Evolutionary conservation across 2,797 vertebrate species (phyloP), one percentile per base, ranked within the genome.

Genomic region (Myoxocephalus aenaeus): DNA sequence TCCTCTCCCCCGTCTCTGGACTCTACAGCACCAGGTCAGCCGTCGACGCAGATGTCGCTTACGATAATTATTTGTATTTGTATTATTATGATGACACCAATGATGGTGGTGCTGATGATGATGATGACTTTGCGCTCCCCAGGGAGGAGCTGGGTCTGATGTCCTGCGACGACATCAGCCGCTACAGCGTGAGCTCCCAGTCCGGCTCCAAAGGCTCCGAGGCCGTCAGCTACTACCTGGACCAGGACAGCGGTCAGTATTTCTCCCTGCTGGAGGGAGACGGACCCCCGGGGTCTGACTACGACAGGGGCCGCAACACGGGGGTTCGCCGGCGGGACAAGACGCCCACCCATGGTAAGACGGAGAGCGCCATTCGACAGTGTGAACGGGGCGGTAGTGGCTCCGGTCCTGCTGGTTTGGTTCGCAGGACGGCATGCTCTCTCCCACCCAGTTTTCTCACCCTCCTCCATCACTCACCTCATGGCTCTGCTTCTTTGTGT

Each of bases 151-250:
- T 97, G 70, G 96, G 96, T 66, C 90, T 97, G 18, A 94, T 97
- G 94, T 96, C 96, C n/a, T 97, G 96, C 1, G 96, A 97, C 17
- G 97, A 98, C 86, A 96, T 97, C 89, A 96, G 94, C 87, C 96
- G 97, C 79, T 98, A 97, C 83, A 96, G 94, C 5, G 90, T 96
- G 70, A 92, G 94, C 63, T 96, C 93, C 65, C 93, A 96, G 86
- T 87, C 96, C 0, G 95, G 93, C 53, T 96, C 97, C 69, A 97
- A 97, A 83, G 95, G 96, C 57, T 96, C 96, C 0, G 97, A 97
- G 73, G 96, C 96, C 0, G 94, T 97, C 6, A 97, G 95, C 84
- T 98, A 96, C 92, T 98, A 96, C 86, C 84, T 98, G 82, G 96
- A 97, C 85, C 96, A 97, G 57, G 96, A 97, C 88, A 96, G 95